A percentile compares a stretch with the other conserved stretches of the same genome.
Conservation (phyloP, 2,797 vertebrate genomes). For the Acanthurus tractus region DNA sequence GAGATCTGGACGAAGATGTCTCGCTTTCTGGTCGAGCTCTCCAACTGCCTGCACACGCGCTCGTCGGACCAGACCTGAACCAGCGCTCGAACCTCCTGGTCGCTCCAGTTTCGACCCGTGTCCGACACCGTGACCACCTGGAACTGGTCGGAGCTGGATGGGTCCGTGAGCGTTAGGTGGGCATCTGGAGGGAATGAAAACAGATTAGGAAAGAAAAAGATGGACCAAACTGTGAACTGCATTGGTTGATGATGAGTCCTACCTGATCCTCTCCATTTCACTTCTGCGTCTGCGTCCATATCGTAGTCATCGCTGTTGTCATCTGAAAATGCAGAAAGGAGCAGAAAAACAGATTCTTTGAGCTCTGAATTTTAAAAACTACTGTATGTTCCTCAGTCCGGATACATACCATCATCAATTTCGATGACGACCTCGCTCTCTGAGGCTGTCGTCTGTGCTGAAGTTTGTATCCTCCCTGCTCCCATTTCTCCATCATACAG, state of each 20-base stretch:
- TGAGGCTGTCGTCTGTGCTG: constrained; percentile 37
- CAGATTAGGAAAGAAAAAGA: neutral
- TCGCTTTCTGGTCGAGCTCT: constrained; percentile 91
- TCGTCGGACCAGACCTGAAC: constrained; percentile 90
- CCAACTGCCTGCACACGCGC: constrained; percentile 88
- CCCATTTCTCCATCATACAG: constrained; percentile 57
- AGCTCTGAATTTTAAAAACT: neutral
- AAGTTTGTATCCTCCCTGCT: constrained; percentile 38
- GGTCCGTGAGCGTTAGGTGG: constrained; percentile 71
- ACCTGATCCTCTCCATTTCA: constrained; percentile 74
- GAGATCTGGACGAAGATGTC: constrained; percentile 93
- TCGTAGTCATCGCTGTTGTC: constrained; percentile 80
- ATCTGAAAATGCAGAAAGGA: constrained; percentile 55
- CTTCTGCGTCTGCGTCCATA: constrained; percentile 67
- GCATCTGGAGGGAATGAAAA: constrained; percentile 66
- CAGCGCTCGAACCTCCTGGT: constrained; percentile 90
- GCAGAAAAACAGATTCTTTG: neutral
- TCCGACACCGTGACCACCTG: constrained; percentile 88
- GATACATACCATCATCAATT: constrained; percentile 83
- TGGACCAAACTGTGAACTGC: neutral
- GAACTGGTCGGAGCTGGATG: constrained; percentile 83
- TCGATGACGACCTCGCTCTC: constrained; percentile 82
- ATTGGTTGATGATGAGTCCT: neutral
- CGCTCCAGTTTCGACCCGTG: constrained; percentile 90
- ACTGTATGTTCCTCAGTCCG: neutral